Evolutionary conservation across 2,113 vertebrate species (phyloP), one percentile per base, ranked within the genome.

Genomic region (Hippocampus comes): DNA sequence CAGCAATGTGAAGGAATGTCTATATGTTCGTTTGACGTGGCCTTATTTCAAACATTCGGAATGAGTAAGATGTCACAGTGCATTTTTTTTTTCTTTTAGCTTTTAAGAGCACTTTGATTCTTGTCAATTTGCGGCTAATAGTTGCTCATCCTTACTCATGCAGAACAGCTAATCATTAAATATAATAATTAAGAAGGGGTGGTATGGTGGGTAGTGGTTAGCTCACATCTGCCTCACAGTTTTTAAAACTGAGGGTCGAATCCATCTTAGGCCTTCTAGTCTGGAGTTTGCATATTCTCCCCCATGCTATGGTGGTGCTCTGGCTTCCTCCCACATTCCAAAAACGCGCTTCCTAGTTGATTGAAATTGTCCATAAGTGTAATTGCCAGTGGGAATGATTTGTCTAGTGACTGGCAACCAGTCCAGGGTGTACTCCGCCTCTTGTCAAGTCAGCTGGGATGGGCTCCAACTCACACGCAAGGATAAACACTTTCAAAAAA

Each of bases 1-100:
- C 74, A 82, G 73, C 72, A 70, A 51, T 73, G n/a, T 34, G 12
- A 2, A 59, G 56, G 46, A 42, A n/a, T 68, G 53, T 74, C 51
- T 41, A 42, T 38, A 5, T 38, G 34, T 38, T 38, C 20, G 17
- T 55, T n/a, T 18, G 27, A 3, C 9, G 59, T 30, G 59, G 17
- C 17, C 59, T 34, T 34, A 20, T 3, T 34, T 60, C 10, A 46
- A 46, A 46, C 12, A 46, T 46, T 46, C 14, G 34, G 18, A 6
- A 34, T 61, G 6, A 61, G 27, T 34, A 9, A 9, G 34, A 38
- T 61, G 59, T 34, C 59, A 9, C 27, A 7, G 12, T 34, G 2
- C 27, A 61, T 34, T 34, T 61, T 61, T 34, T 34, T 38, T 38
- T 38, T 38, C 34, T 38, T 38, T 5, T 14, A 25, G 56, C 56